A percentile compares a stretch with the other conserved stretches of the same genome.
Evolutionary conservation across 2,113 vertebrate species (phyloP).

Genomic region (Grallaria varia): DNA sequence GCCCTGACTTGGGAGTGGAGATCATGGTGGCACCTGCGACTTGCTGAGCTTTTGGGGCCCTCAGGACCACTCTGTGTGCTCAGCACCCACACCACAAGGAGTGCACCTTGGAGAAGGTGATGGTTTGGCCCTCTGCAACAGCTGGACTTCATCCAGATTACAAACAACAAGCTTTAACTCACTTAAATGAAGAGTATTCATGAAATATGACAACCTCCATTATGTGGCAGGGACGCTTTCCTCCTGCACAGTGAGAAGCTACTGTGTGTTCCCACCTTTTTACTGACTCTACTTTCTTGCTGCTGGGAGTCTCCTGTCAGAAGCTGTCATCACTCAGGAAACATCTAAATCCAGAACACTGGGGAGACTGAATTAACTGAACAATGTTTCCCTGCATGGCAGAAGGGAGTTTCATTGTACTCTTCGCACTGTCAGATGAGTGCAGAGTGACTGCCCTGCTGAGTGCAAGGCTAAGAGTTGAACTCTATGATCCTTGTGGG

Average conservation of each 20-base stretch:
- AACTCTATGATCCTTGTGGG: background rate
- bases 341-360: background rate
- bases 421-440: background rate
- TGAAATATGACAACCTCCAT: accelerated
- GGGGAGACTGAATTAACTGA: background rate
- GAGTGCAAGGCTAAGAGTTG: background rate
- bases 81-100: background rate
- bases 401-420: background rate
- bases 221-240: background rate
- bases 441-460: background rate
- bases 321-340: background rate
- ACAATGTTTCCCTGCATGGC: background rate
- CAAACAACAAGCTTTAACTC: accelerated
- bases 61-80: background rate
- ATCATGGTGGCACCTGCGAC: background rate
- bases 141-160: background rate
- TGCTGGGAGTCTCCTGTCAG: background rate
- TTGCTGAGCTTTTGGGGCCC: accelerated
- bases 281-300: background rate
- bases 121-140: background rate
- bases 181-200: background rate
- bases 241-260: background rate
- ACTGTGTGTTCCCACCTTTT: background rate
- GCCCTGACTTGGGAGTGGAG: background rate
- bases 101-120: background rate